Evolutionary conservation across 2,888 invertebrate genomes (phyloP).

Genomic region (Rhagonycha fulva): DNA sequence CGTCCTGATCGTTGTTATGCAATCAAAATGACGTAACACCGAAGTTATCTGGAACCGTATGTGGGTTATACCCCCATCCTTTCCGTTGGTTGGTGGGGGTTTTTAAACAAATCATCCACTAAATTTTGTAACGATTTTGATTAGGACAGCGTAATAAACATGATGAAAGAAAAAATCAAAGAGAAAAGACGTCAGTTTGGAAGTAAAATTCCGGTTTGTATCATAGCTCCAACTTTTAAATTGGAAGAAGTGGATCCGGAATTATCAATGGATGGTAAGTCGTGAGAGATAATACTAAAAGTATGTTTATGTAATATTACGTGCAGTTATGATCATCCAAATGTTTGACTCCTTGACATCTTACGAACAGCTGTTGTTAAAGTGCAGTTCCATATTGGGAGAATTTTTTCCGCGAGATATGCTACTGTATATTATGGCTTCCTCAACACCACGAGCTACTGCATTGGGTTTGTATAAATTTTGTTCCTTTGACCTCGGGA

Average conservation of each 20-base stretch:
- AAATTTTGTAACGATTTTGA: not conserved
- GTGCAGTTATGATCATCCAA: constrained; percentile 63
- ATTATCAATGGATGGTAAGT: constrained; percentile 61
- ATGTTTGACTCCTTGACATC: constrained; percentile 67
- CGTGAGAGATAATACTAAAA: not conserved
- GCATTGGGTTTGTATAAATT: constrained; percentile 55
- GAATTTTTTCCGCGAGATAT: constrained; percentile 65
- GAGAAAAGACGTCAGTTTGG: constrained; percentile 16
- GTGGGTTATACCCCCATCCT: too few relatives aligned
- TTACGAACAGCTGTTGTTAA: constrained; percentile 67
- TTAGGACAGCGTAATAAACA: constrained; percentile 20
- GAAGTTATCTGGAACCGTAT: not conserved
- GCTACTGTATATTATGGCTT: constrained; percentile 61
- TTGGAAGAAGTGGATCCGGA: constrained; percentile 61
- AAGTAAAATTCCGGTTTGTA: constrained; percentile 55
- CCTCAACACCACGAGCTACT: constrained; percentile 56
- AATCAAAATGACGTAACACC: not conserved
- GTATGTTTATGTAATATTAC: not conserved
- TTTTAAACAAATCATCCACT: not conserved
- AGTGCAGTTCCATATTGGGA: constrained; percentile 68
- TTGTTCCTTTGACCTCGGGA: not conserved
- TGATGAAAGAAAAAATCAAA: constrained; percentile 15
- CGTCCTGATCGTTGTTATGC: not conserved
- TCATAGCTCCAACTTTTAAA: constrained; percentile 56
- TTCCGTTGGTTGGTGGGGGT: too few relatives aligned